Percentiles rank a stretch among this genome's conserved stretches.
These are phyloP conservation scores for Dorcus hopei DNA, from an alignment of 2,888 invertebrate species.

Conservation along the genomic window DNA sequence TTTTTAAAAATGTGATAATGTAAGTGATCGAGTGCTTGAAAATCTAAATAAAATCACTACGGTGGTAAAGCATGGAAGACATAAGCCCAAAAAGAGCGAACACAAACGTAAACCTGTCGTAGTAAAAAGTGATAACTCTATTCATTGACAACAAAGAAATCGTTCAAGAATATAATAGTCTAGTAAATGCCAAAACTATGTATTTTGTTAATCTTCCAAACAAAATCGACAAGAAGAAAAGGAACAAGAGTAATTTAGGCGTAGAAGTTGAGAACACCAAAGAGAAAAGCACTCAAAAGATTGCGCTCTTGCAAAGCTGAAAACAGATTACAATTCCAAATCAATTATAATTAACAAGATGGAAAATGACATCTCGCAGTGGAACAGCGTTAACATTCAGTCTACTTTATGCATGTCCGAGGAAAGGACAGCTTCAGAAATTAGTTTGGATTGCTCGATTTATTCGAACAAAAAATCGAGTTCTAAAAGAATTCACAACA, in stretches of 20 bases:
- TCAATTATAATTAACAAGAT: constrained; percentile 12
- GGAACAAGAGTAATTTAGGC: constrained; percentile 1
- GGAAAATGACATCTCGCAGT: constrained; percentile 8
- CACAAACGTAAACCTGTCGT: not conserved
- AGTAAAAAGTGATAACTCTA: not conserved
- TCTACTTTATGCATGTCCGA: not conserved
- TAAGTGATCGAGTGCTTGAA: not conserved
- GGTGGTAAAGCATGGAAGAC: not conserved
- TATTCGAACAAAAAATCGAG: not conserved
- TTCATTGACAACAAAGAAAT: not conserved
- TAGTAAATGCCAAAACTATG: constrained; percentile 14
- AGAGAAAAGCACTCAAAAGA: not conserved
- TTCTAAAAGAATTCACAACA: constrained; percentile 1
- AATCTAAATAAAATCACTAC: not conserved
- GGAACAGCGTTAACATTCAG: constrained; percentile 5
- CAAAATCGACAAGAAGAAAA: constrained; percentile 4
- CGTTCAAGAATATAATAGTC: not conserved
- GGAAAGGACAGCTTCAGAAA: not conserved
- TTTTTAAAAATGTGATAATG: not conserved
- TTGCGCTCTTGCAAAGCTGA: not conserved
- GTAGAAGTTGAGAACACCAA: not conserved
- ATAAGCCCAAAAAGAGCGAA: not conserved
- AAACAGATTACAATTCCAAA: not conserved
- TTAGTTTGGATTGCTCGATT: not conserved
- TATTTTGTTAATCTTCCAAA: constrained; percentile 15